Evolutionary conservation across 1,140 invertebrate species (phyloP), one percentile per base, ranked within the genome.

Genomic region (Akabosia matsudoensis): DNA sequence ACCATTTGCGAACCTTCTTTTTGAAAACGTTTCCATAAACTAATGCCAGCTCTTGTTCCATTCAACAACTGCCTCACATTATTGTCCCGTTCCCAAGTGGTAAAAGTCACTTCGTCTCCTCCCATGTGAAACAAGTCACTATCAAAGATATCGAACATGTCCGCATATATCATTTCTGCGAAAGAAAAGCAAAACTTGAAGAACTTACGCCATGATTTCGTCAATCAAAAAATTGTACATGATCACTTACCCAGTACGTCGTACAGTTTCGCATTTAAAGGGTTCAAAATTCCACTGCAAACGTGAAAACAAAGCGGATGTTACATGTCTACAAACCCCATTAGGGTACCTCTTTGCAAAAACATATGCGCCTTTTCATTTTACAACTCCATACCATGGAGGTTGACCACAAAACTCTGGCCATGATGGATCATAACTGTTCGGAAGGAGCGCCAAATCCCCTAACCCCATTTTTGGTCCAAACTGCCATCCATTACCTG

Each of bases 401-500:
- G 78, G 76, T 52, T 81, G 78, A 31, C 79, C 75, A 51, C 78
- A 79, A 24, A 75, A 79, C 1, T 34, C 28, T 33, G 45, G 61
- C 34, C 79, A 81, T 16, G 79, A 67, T 79, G 80, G 82, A 13
- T 81, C 80, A 74, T 83, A 79, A 78, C 80, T 74, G 31, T 84
- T 82, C 28, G 83, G 64, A 72, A 83, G 84, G 1, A 84, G 75
- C 10, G 83, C 79, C 4, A 85, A 75, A 1, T 83, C 75, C 0
- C 83, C 82, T 18, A 82, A 51, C 1, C 76, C 76, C 28, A 81
- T 70, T 1, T n/a, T n/a, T 10, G 28, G 87, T 10, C 91, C 91
- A 91, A 91, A 93, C 73, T 90, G 88, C 92, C 92, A 93, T 13
- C 92, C 92, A 74, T 90, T 80, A n/a, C 81, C 80, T 73, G 61